Evolutionary conservation across 2,888 invertebrate species (phyloP).

Genomic region (Cordilura impudica): DNA sequence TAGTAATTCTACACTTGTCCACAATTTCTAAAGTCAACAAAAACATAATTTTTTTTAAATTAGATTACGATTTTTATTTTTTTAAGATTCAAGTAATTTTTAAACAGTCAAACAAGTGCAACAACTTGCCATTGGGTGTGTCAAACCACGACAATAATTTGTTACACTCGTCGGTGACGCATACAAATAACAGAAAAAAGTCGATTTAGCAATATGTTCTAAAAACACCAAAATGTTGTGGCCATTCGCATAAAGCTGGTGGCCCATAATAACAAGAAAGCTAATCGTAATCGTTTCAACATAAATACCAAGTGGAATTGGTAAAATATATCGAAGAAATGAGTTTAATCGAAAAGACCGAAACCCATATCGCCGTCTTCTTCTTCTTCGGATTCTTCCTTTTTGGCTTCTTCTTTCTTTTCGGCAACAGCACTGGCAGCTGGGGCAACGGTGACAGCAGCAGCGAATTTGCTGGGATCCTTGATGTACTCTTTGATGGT

Average conservation of each 20-base stretch:
- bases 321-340: slow-evolving; percentile 23
- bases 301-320: slow-evolving; percentile 43
- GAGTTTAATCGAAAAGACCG: slow-evolving; percentile 90
- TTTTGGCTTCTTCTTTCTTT: slow-evolving; percentile 86
- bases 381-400: slow-evolving; percentile 87
- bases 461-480: slow-evolving; percentile 97
- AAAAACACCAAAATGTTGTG: slow-evolving; percentile 37
- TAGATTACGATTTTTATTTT: slow-evolving; percentile 62
- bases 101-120: slow-evolving; percentile 30
- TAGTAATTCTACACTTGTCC: too few relatives aligned
- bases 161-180: slow-evolving; percentile 53
- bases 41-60: background rate
- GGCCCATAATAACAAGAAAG: slow-evolving; percentile 24
- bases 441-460: slow-evolving; percentile 81
- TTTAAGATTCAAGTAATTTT: slow-evolving; percentile 33
- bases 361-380: slow-evolving; percentile 98
- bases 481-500: slow-evolving; percentile 95
- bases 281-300: slow-evolving; percentile 57
- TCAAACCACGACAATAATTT: slow-evolving; percentile 77
- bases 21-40: too few relatives aligned
- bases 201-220: slow-evolving; percentile 28
- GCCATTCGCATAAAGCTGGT: slow-evolving; percentile 10
- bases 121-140: slow-evolving; percentile 77
- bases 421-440: slow-evolving; percentile 82
- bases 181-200: slow-evolving; percentile 48